Conservation (phyloP, 2,888 invertebrate genomes). For the Agrilus mali region DNA sequence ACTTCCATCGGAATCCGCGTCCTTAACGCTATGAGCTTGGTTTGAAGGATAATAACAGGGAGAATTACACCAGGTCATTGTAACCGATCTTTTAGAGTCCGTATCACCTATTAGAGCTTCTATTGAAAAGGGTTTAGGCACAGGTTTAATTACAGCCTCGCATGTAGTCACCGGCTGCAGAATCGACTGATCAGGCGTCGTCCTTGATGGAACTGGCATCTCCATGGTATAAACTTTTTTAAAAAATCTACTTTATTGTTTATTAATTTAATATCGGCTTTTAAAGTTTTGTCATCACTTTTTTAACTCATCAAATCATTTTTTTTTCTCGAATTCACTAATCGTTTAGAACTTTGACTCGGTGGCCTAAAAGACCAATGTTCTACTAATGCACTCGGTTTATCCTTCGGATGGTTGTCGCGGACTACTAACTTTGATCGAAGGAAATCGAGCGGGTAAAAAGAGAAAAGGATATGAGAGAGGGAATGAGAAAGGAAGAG, state of each 20-base stretch:
- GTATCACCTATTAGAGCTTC: conserved; percentile 44
- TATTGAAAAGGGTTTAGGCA: conserved; percentile 49
- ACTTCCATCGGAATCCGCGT: conserved; percentile 31
- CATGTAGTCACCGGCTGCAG: conserved; percentile 4
- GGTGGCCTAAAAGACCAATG: no score
- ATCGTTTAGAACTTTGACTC: no score
- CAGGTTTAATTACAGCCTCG: conserved; percentile 27
- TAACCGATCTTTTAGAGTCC: conserved; percentile 21
- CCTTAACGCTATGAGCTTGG: conserved; percentile 14
- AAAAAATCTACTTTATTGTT: no score
- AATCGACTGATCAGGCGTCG: conserved; percentile 15
- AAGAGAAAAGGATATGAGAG: background rate
- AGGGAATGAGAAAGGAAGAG: background rate
- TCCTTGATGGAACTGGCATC: conserved; percentile 20
- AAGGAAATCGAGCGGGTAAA: no score
- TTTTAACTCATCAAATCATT: no score
- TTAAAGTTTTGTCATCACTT: no score
- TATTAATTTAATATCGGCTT: no score
- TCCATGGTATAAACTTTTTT: background rate
- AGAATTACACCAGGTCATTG: conserved; percentile 18
- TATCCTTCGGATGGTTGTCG: no score
- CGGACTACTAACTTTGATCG: no score
- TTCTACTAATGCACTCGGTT: no score
- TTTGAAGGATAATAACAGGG: conserved; percentile 12
- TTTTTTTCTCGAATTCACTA: no score